phyloP scores from a whole-genome alignment of 2,113 vertebrate species.

The Saiga tatarica region DNA sequence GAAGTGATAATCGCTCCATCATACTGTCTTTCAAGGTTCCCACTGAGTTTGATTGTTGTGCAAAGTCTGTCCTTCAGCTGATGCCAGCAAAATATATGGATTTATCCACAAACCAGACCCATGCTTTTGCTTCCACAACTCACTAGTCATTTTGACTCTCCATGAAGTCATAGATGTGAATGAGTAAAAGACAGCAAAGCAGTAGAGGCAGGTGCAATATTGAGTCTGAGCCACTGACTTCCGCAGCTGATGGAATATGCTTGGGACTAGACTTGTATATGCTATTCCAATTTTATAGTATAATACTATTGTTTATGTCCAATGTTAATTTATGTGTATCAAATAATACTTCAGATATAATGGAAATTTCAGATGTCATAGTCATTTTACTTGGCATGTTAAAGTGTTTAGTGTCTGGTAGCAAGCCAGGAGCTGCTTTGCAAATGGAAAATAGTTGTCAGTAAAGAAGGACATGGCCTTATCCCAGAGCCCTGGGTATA shows the following conservation, averaged over 20 bases:
- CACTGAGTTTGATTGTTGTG: neutral
- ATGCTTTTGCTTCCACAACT: neutral
- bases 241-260: neutral
- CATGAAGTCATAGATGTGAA: neutral
- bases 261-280: neutral
- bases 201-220: neutral
- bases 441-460: constrained; percentile 7
- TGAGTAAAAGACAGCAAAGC: neutral
- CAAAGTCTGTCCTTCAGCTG: neutral
- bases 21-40: neutral
- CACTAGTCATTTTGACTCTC: neutral
- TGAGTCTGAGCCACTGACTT: neutral
- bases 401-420: neutral
- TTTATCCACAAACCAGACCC: neutral
- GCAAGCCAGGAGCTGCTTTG: neutral
- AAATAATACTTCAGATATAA: neutral
- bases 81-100: neutral
- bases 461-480: neutral
- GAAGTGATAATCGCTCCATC: neutral
- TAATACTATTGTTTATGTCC: neutral
- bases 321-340: neutral
- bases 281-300: neutral
- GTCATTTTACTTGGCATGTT: neutral
- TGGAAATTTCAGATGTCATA: neutral
- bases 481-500: neutral